These are phyloP conservation scores for Alcedo quadribrachys DNA, from an alignment of 2,797 vertebrate genomes.

Conservation along the genomic window DNA sequence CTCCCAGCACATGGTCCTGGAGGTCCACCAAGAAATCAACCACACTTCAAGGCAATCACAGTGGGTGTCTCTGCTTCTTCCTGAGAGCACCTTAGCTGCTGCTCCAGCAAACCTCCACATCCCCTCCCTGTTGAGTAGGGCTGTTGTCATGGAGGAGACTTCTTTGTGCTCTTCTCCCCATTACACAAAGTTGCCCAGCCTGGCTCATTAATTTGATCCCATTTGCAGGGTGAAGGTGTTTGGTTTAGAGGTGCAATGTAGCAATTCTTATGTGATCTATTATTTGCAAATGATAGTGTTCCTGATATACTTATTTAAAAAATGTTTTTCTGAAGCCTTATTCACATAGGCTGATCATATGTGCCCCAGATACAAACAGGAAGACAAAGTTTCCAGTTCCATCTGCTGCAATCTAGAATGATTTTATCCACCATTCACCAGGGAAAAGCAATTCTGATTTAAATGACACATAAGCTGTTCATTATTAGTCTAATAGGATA, in stretches of 20 bases:
- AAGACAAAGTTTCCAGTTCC: slow-evolving; percentile 18
- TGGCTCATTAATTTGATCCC: neutral
- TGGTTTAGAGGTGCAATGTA: neutral
- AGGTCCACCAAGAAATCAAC: neutral
- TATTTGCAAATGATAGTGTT: neutral
- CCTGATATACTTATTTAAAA: neutral
- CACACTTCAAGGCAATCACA: fast-evolving
- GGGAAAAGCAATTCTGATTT: slow-evolving; percentile 21
- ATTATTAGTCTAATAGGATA: slow-evolving; percentile 4
- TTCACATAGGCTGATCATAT: neutral
- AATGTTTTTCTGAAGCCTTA: neutral
- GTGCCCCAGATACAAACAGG: slow-evolving; percentile 16
- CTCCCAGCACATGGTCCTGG: fast-evolving
- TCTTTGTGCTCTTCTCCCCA: neutral
- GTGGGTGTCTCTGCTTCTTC: neutral
- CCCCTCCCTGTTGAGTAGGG: fast-evolving
- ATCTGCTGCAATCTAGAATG: slow-evolving; percentile 32
- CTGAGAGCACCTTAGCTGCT: neutral
- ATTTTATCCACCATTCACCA: slow-evolving; percentile 17
- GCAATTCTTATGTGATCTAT: neutral
- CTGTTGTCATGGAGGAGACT: neutral
- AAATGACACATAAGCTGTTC: neutral
- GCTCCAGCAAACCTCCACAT: neutral
- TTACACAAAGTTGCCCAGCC: neutral
- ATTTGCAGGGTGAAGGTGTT: neutral